These are phyloP conservation scores for Prosopocoilus inquinatus DNA, from an alignment of 2,888 invertebrate genomes.

Conservation along the genomic window DNA sequence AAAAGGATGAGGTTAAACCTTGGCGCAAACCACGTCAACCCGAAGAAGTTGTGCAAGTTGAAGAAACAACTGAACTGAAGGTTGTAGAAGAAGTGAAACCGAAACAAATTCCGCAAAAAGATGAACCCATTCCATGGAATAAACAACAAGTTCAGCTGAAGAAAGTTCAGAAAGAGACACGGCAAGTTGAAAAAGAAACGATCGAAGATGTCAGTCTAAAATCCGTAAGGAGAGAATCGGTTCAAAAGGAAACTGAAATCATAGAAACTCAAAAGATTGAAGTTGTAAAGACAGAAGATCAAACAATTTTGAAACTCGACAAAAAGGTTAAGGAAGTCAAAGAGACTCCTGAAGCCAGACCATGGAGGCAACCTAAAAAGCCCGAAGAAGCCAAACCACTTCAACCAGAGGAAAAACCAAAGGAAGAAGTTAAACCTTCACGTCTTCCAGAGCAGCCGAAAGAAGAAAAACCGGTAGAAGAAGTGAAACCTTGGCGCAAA, in stretches of 20 bases:
- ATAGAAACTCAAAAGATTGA: slow-evolving; percentile 13
- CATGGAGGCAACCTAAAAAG: slow-evolving; percentile 22
- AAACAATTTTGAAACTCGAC: slow-evolving; percentile 15
- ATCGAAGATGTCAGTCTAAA: slow-evolving; percentile 34
- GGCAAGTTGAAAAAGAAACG: slow-evolving; percentile 36
- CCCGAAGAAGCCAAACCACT: slow-evolving; percentile 19
- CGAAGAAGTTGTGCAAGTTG: slow-evolving; percentile 6
- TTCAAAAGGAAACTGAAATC: slow-evolving; percentile 20
- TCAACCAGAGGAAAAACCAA: slow-evolving; percentile 41
- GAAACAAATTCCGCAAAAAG: slow-evolving; percentile 26
- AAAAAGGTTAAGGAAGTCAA: slow-evolving; percentile 8
- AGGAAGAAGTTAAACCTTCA: slow-evolving; percentile 27
- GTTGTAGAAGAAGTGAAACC: slow-evolving; percentile 29
- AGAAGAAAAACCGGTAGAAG: slow-evolving; percentile 19
- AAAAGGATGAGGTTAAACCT: slow-evolving; percentile 17
- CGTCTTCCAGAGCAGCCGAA: slow-evolving; percentile 24
- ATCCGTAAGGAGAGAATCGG: slow-evolving; percentile 20
- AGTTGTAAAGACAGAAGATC: slow-evolving; percentile 14
- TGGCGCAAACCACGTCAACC: slow-evolving; percentile 33
- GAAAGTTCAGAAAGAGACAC: slow-evolving; percentile 54
- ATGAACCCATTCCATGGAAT: slow-evolving; percentile 33
- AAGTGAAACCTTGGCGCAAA: slow-evolving; percentile 37
- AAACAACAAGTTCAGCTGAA: slow-evolving; percentile 49
- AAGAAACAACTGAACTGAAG: slow-evolving; percentile 3
- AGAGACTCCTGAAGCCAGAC: slow-evolving; percentile 10